phyloP scores from a whole-genome alignment of 2,113 vertebrate species.

The Sula dactylatra region DNA sequence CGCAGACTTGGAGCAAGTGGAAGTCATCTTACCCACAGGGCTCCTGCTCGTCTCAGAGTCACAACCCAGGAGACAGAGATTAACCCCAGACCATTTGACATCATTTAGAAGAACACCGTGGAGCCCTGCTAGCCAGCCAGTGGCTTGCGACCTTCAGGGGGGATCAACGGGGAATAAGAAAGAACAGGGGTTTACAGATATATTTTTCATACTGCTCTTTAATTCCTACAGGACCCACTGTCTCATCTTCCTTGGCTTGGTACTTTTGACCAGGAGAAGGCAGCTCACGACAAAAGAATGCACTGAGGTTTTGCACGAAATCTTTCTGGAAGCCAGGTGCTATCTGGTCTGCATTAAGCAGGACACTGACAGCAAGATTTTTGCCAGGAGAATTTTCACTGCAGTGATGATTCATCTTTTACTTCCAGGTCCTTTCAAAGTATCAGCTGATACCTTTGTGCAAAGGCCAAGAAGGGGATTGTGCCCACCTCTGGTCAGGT shows the following conservation, averaged over 20 bases:
- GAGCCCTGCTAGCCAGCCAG: not conserved
- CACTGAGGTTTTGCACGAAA: not conserved
- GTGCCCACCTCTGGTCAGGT: not conserved
- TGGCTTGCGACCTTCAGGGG: not conserved
- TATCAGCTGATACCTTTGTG: not conserved
- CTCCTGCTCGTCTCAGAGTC: not conserved
- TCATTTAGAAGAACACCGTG: not conserved
- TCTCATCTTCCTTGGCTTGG: not conserved
- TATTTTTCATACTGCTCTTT: not conserved
- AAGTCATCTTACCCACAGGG: not conserved
- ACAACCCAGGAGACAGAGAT: not conserved
- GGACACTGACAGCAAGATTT: not conserved
- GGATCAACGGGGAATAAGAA: not conserved
- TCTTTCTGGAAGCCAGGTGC: not conserved
- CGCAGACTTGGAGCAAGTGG: not conserved
- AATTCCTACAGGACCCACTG: not conserved
- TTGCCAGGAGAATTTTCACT: not conserved
- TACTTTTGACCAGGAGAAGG: not conserved
- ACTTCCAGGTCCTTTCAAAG: not conserved
- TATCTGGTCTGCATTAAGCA: not conserved
- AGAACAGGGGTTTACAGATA: not conserved
- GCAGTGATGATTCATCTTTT: not conserved
- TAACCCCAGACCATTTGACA: not conserved
- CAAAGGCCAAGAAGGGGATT: not conserved
- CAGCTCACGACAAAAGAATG: not conserved